Conservation (phyloP, 2,888 invertebrate species). For the Caenorhabditis macrosperma region DNA sequence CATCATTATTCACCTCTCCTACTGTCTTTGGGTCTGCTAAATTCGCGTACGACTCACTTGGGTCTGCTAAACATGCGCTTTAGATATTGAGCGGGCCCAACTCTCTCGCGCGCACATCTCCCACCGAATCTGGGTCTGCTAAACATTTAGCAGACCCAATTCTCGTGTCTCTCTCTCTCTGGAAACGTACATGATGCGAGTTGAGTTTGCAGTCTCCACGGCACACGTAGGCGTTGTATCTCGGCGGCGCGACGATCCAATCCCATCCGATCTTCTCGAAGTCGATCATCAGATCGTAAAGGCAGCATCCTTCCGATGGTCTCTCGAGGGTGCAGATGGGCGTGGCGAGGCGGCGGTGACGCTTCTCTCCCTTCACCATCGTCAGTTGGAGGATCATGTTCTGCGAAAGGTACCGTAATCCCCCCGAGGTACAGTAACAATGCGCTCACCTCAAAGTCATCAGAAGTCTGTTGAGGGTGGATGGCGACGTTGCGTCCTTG, state of each 20-base stretch:
- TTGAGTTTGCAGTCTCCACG: slow-evolving; percentile 91
- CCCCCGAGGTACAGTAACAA: too few relatives aligned
- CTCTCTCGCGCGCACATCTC: too few relatives aligned
- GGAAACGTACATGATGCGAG: slow-evolving; percentile 91
- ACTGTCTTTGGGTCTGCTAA: too few relatives aligned
- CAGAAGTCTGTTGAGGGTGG: slow-evolving; percentile 59
- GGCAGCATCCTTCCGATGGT: slow-evolving; percentile 86
- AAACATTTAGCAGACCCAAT: too few relatives aligned
- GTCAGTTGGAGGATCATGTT: slow-evolving; percentile 71
- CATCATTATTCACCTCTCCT: too few relatives aligned
- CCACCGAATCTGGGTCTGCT: too few relatives aligned
- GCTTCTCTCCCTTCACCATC: slow-evolving; percentile 66
- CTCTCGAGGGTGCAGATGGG: slow-evolving; percentile 62
- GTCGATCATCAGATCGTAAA: slow-evolving; percentile 89
- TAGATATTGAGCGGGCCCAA: too few relatives aligned
- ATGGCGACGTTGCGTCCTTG: slow-evolving; percentile 69
- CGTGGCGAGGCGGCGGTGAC: slow-evolving; percentile 25
- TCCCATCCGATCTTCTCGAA: slow-evolving; percentile 97
- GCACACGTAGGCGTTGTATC: slow-evolving; percentile 96
- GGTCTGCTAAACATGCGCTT: too few relatives aligned
- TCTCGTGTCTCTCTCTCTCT: too few relatives aligned
- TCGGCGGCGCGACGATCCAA: slow-evolving; percentile 95
- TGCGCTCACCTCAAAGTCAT: slow-evolving; percentile 47
- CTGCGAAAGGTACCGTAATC: neutral
- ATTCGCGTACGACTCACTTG: too few relatives aligned